phyloP scores from a whole-genome alignment of 2,888 invertebrate species.

The Drosophila kuntzei region DNA sequence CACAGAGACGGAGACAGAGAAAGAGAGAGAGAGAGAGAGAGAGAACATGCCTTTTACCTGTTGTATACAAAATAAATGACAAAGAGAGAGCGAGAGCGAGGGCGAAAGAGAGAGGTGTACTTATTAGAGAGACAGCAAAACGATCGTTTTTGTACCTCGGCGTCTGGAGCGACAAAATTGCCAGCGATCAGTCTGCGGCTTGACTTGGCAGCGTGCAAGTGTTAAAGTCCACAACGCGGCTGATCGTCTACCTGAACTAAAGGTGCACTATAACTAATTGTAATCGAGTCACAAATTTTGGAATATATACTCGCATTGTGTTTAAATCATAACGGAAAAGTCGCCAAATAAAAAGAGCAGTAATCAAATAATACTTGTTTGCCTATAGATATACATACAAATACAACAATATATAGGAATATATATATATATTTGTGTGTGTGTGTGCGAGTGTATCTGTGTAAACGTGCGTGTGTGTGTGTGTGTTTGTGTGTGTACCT shows the following conservation, averaged over 20 bases:
- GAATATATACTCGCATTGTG: conserved; percentile 27
- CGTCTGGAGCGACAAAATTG: conserved; percentile 22
- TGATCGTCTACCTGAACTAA: conserved; percentile 2
- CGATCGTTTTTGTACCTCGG: conserved; percentile 43
- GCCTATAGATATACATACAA: conserved; percentile 10
- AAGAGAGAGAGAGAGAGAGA: conserved; percentile 1
- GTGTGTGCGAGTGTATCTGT: conserved; percentile 7
- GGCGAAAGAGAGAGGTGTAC: conserved; percentile 17
- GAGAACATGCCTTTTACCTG: conserved; percentile 68
- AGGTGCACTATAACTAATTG: conserved; percentile 29
- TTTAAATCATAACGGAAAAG: conserved; percentile 25
- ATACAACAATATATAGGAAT: background rate
- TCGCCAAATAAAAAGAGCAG: conserved; percentile 4
- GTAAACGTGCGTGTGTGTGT: conserved; percentile 14
- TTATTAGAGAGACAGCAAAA: conserved; percentile 31
- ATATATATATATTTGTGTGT: conserved; percentile 8
- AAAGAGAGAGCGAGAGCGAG: conserved; percentile 21
- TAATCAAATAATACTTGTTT: conserved; percentile 20
- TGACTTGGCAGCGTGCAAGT: conserved; percentile 55
- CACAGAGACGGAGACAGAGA: conserved; percentile 18
- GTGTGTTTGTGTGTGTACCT: conserved; percentile 66
- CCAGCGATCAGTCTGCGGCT: conserved; percentile 64
- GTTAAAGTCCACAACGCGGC: conserved; percentile 12
- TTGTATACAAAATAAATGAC: conserved; percentile 33
- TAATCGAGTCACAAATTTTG: conserved; percentile 22